Conservation (phyloP, 1,140 invertebrate species). For the Calliopsis andreniformis region DNA sequence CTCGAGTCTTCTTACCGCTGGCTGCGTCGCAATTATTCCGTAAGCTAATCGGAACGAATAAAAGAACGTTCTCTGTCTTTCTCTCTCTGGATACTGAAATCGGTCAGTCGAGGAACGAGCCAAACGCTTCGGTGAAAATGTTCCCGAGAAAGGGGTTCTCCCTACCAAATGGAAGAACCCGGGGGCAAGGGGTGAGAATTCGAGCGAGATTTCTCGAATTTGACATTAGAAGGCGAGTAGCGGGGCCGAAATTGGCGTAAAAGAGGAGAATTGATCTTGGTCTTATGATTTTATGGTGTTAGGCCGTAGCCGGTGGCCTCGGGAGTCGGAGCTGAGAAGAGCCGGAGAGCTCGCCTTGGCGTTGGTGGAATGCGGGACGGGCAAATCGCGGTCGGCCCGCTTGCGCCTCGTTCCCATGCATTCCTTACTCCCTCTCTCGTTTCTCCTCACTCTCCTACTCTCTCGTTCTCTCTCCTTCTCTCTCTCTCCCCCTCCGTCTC, state of each 20-base stretch:
- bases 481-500: neutral
- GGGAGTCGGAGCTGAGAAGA: conserved; percentile 65
- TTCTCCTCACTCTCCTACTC: conserved; percentile 63
- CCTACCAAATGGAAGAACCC: too few species aligned
- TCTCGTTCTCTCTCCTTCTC: conserved; percentile 57
- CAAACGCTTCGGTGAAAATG: too few species aligned
- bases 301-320: conserved; percentile 64
- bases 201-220: neutral
- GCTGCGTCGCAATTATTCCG: conserved; percentile 3
- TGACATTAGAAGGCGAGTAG: conserved; percentile 18
- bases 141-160: too few species aligned
- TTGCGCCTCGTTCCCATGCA: conserved; percentile 81
- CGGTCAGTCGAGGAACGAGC: too few species aligned
- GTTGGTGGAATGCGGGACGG: conserved; percentile 81
- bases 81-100: too few species aligned
- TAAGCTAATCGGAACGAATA: neutral
- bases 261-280: conserved; percentile 57
- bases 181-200: too few species aligned
- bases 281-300: conserved; percentile 68
- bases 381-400: conserved; percentile 81
- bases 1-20: neutral
- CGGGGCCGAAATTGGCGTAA: conserved; percentile 30
- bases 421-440: conserved; percentile 78
- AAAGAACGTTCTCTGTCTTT: too few species aligned
- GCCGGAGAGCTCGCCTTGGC: conserved; percentile 75